Base-by-base conservation (phyloP, 2,113 vertebrate genomes). In the Pluvianellus socialis region DNA sequence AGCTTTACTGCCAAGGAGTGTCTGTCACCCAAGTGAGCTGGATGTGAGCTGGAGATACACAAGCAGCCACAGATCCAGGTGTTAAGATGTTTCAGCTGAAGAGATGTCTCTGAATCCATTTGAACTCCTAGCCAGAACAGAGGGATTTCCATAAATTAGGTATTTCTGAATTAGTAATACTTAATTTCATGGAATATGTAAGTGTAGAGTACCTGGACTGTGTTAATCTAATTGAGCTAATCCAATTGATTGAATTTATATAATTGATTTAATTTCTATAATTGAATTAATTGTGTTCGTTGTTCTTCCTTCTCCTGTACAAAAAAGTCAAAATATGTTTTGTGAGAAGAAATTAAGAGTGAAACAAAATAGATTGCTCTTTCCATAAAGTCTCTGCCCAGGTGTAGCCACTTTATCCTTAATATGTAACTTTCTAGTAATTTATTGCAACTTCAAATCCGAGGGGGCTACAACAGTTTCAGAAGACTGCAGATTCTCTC, bases 151-250 rank as follows among this genome's bases (percentile, higher is more conserved):
- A 38, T 91, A 65, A 76, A 88, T 85, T 42, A 65, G 15, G 7
- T 45, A 70, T 49, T 87, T 91, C 23, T 87, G 16, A 77, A 72
- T 52, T 79, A 71, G 26, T 84, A 91, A 84, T 82, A 56, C 20
- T 74, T 89, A 16, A 61, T 82, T 90, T 59, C 6, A 72, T 75
- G 49, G 21, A 49, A 68, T 71, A 81, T 72, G 14, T 53, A 80
- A 35, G n/a, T 73, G 38, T 21, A 44, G 28, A 92, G 35, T 62
- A 81, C 65, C 33, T 91, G 62, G 47, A 45, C 19, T 89, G 35
- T 84, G 72, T 75, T 87, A 82, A 21, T 79, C 52, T 97, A 86
- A 89, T 92, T 86, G 55, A 91, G 89, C n/a, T 84, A 84, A 92
- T 71, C 47, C 33, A 80, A 80, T 74, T 91, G 38, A 92, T 80